Evolutionary conservation across 2,113 vertebrate genomes (phyloP).

Genomic region (Coreoperca whiteheadi): DNA sequence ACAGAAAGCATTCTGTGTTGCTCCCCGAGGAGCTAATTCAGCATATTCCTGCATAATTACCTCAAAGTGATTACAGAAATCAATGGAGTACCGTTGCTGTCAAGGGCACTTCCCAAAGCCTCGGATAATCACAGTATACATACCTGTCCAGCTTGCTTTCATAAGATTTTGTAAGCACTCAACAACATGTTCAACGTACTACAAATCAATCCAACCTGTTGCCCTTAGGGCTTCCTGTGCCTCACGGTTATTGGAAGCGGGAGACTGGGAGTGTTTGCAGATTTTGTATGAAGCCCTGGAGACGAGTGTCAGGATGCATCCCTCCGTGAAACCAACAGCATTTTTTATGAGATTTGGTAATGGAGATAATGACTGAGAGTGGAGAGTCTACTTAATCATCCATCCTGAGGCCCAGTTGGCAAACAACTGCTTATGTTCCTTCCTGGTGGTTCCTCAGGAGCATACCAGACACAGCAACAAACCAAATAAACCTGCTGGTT

Average conservation of each 20-base stretch:
- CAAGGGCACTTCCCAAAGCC: conserved; percentile 50
- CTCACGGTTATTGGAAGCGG: conserved; percentile 41
- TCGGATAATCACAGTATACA: conserved; percentile 67
- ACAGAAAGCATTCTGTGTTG: conserved; percentile 62
- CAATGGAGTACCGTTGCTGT: conserved; percentile 68
- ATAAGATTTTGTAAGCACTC: conserved; percentile 39
- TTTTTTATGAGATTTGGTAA: conserved; percentile 53
- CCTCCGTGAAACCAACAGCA: conserved; percentile 41
- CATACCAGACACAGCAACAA: neutral
- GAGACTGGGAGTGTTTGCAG: conserved; percentile 45
- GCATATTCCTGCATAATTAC: conserved; percentile 80
- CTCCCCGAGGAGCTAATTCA: conserved; percentile 70
- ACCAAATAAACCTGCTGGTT: conserved; percentile 34
- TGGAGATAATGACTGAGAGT: conserved; percentile 52
- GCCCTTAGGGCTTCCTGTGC: conserved; percentile 26
- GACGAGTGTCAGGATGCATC: conserved; percentile 50
- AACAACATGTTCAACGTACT: conserved; percentile 21
- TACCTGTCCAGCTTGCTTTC: conserved; percentile 54
- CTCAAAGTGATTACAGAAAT: conserved; percentile 78
- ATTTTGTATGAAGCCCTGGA: conserved; percentile 49
- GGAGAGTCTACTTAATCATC: conserved; percentile 36
- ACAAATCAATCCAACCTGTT: conserved; percentile 52
- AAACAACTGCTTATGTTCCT: conserved; percentile 27
- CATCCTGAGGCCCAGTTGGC: conserved; percentile 29
- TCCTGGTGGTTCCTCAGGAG: conserved; percentile 33